Evolutionary conservation across 1,140 invertebrate species (phyloP).

Genomic region (Eulimnadia texana): DNA sequence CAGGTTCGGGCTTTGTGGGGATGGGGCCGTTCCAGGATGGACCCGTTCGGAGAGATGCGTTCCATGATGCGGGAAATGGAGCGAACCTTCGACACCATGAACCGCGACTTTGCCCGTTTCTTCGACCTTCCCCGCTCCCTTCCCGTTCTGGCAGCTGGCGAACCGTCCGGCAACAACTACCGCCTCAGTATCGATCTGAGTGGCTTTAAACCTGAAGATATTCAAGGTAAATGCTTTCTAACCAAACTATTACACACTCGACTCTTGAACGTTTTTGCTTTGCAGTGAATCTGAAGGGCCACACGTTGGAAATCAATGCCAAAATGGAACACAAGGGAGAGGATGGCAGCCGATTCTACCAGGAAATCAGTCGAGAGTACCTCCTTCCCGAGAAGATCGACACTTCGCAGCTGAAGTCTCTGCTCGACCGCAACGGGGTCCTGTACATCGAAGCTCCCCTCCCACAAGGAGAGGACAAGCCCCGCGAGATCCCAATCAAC

Average conservation of each 20-base stretch:
- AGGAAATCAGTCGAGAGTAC: constrained; percentile 29
- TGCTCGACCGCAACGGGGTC: constrained; percentile 15
- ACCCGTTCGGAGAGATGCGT: constrained; percentile 15
- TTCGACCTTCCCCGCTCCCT: background rate
- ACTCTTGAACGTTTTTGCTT: background rate
- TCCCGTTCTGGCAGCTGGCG: background rate
- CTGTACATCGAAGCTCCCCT: constrained; percentile 29
- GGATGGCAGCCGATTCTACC: constrained; percentile 26
- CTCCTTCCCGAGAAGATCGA: constrained; percentile 30
- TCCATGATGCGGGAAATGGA: constrained; percentile 21
- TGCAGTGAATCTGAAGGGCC: constrained; percentile 21
- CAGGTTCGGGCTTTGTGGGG: constrained; percentile 1
- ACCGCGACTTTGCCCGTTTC: constrained; percentile 16
- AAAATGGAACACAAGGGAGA: constrained; percentile 22
- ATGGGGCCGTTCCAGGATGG: constrained; percentile 7
- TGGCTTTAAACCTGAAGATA: constrained; percentile 25
- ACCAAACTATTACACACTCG: background rate
- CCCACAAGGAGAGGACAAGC: constrained; percentile 18
- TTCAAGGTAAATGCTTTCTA: constrained; percentile 18
- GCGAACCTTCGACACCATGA: constrained; percentile 20
- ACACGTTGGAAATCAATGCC: constrained; percentile 23
- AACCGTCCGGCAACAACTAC: constrained; percentile 1
- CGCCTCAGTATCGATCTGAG: constrained; percentile 20
- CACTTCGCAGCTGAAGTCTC: constrained; percentile 23
- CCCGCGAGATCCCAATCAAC: constrained; percentile 24